Evolutionary conservation across 2,888 invertebrate species (phyloP).

Genomic region (Habrosyne pyritoides): DNA sequence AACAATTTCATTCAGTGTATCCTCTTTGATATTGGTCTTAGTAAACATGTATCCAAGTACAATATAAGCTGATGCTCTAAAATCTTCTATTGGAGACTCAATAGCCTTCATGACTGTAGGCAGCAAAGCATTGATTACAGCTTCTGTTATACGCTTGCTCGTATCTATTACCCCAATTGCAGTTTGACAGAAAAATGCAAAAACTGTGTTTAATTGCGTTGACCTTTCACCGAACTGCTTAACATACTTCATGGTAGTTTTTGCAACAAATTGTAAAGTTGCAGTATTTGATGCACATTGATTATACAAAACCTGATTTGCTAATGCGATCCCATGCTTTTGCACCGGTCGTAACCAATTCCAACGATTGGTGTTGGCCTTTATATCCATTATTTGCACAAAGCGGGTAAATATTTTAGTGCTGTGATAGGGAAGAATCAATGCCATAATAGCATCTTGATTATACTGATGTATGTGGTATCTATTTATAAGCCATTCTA

Average conservation of each 20-base stretch:
- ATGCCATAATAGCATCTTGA: constrained; percentile 89
- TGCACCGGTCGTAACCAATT: constrained; percentile 89
- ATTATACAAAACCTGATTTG: constrained; percentile 88
- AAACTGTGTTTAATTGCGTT: constrained; percentile 86
- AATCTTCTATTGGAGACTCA: constrained; percentile 86
- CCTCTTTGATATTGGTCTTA: constrained; percentile 85
- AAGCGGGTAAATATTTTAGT: constrained; percentile 93
- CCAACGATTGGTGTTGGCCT: constrained; percentile 86
- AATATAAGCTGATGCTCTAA: constrained; percentile 88
- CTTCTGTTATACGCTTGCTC: constrained; percentile 80
- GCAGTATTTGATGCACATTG: constrained; percentile 84
- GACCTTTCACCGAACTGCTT: constrained; percentile 84
- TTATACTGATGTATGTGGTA: constrained; percentile 96
- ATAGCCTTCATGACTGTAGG: constrained; percentile 89
- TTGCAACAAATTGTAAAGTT: constrained; percentile 61
- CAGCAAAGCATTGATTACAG: constrained; percentile 87
- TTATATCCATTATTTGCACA: constrained; percentile 89
- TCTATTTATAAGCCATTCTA: constrained; percentile 97
- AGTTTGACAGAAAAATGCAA: constrained; percentile 91
- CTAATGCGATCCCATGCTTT: constrained; percentile 88
- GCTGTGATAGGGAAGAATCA: constrained; percentile 96
- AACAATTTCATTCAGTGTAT: constrained; percentile 85
- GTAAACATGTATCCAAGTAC: constrained; percentile 87
- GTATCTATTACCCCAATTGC: constrained; percentile 88
- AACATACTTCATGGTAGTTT: constrained; percentile 69